Evolutionary conservation across 2,113 vertebrate species (phyloP).

Genomic region (Conger conger): DNA sequence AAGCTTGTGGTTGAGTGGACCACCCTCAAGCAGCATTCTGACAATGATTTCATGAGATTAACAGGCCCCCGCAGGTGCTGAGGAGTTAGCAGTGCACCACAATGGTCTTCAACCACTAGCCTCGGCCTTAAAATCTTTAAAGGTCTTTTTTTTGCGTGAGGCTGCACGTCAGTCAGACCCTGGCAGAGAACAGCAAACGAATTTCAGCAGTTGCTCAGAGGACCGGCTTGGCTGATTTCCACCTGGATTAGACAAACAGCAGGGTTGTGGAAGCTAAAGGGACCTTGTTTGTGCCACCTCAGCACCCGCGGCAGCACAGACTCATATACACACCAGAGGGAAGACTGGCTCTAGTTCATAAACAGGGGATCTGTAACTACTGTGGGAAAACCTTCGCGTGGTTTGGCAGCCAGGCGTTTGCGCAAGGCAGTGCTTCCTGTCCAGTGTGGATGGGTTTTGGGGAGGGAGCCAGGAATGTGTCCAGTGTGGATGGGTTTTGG

Average conservation of each 20-base stretch:
- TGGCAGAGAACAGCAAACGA: constrained; percentile 72
- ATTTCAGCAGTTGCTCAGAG: constrained; percentile 69
- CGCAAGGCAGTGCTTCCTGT: too few species aligned
- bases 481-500: too few species aligned
- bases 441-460: background rate
- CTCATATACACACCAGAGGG: constrained; percentile 79
- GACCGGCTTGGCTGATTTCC: constrained; percentile 76
- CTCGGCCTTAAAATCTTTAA: too few species aligned
- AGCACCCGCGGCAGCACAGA: constrained; percentile 73
- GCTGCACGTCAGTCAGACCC: constrained; percentile 70
- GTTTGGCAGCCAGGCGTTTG: too few species aligned
- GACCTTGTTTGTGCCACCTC: constrained; percentile 68
- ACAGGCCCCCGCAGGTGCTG: background rate
- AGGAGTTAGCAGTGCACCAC: background rate
- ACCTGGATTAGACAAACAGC: constrained; percentile 72
- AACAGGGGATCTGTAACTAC: constrained; percentile 70
- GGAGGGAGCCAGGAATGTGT: too few species aligned
- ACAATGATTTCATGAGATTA: background rate
- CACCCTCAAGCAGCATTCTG: background rate
- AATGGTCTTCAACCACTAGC: background rate
- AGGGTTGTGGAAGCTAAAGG: constrained; percentile 74
- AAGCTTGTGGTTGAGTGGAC: background rate
- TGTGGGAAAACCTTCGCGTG: constrained; percentile 64
- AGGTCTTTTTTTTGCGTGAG: constrained; percentile 33
- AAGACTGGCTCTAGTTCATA: constrained; percentile 71